Conservation (phyloP, 2,797 vertebrate genomes). For the Schizopygopsis pylzovi region DNA sequence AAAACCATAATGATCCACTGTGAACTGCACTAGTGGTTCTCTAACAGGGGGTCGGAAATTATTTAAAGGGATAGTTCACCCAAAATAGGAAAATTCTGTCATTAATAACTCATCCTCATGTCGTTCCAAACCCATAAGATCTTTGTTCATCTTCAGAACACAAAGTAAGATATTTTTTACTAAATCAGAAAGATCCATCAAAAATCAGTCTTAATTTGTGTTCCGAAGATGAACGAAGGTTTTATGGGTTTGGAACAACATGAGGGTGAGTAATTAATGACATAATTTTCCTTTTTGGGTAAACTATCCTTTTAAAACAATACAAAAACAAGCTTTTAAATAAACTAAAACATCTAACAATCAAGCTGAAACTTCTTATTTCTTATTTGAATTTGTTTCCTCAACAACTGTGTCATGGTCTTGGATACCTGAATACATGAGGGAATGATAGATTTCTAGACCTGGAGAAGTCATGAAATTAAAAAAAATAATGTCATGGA, state of each 20-base stretch:
- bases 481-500: too few relatives aligned
- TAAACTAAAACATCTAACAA: not conserved
- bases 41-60: not conserved
- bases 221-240: too few relatives aligned
- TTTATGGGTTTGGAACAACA: too few relatives aligned
- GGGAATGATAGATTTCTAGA: not conserved
- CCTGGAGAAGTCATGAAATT: not conserved
- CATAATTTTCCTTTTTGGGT: too few relatives aligned
- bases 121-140: not conserved
- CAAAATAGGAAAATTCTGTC: not conserved
- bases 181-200: too few relatives aligned
- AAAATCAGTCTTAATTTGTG: too few relatives aligned
- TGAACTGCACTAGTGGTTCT: not conserved
- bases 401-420: not conserved
- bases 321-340: slow-evolving; percentile 7
- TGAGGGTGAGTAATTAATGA: too few relatives aligned
- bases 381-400: not conserved
- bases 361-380: not conserved
- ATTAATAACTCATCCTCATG: not conserved
- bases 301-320: not conserved
- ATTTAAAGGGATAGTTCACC: not conserved
- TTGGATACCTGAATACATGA: not conserved
- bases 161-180: too few relatives aligned
- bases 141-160: too few relatives aligned
- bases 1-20: not conserved